Evolutionary conservation across 2,797 vertebrate genomes (phyloP).

Genomic region (Hoplostethus atlanticus): DNA sequence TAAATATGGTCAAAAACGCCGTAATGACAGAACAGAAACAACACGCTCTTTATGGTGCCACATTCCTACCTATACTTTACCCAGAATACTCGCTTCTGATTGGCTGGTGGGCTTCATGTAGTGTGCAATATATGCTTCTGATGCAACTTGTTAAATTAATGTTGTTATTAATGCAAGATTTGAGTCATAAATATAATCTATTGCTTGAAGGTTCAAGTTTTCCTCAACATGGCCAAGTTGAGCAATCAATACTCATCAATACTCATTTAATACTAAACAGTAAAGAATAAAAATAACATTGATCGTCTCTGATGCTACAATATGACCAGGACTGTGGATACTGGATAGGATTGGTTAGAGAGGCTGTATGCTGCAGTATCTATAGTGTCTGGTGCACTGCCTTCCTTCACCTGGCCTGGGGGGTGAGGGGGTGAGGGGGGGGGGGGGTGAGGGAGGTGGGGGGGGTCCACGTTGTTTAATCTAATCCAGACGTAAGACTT

Average conservation of each 20-base stretch:
- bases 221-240: too few species aligned
- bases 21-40: slow-evolving; percentile 29
- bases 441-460: too few species aligned
- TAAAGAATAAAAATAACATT: not conserved
- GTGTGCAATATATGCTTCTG: slow-evolving; percentile 1
- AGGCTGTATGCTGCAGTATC: not conserved
- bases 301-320: not conserved
- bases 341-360: not conserved
- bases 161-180: not conserved
- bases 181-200: not conserved
- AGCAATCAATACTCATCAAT: too few species aligned
- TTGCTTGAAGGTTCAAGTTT: not conserved
- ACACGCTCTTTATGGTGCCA: slow-evolving; percentile 23
- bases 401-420: not conserved
- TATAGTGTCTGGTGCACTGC: not conserved
- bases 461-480: not conserved
- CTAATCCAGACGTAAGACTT: not conserved
- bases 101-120: not conserved
- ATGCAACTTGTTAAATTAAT: not conserved
- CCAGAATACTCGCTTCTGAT: too few species aligned
- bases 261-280: too few species aligned
- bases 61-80: slow-evolving; percentile 37
- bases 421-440: not conserved
- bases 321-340: not conserved
- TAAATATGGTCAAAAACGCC: not conserved